Evolutionary conservation across 2,113 vertebrate genomes (phyloP).

Genomic region (Gulo gulo): DNA sequence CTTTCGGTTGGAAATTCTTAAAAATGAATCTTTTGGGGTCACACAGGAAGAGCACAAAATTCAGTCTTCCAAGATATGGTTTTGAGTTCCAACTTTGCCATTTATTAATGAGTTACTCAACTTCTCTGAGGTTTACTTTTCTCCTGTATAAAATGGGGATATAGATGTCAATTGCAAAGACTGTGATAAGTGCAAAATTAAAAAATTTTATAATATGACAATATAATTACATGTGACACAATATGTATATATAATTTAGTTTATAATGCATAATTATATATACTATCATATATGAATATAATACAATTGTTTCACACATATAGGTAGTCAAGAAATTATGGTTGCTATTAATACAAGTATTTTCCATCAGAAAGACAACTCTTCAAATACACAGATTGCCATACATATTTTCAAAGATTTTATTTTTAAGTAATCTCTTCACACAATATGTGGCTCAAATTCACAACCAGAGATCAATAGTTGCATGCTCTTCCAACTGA

Average conservation of each 20-base stretch:
- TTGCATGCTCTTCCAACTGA: neutral
- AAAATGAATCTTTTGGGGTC: neutral
- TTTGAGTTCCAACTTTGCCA: neutral
- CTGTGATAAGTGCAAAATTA: neutral
- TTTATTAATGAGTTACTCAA: constrained; percentile 20
- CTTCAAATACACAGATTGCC: neutral
- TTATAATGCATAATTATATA: neutral
- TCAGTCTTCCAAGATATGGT: neutral
- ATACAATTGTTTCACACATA: neutral
- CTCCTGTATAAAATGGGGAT: neutral
- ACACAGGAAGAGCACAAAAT: constrained; percentile 4
- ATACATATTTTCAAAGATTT: neutral
- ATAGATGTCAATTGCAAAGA: neutral
- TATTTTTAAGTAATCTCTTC: neutral
- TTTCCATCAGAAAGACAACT: neutral
- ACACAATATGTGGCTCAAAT: neutral
- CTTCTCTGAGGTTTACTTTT: constrained; percentile 22
- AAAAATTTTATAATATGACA: neutral
- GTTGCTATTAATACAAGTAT: neutral
- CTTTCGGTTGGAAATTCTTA: neutral
- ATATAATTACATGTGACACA: neutral
- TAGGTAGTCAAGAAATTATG: neutral
- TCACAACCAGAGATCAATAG: neutral
- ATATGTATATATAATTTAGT: neutral
- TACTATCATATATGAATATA: neutral